Evolutionary conservation across 2,113 vertebrate species (phyloP).

Genomic region (Cichladusa arquata): DNA sequence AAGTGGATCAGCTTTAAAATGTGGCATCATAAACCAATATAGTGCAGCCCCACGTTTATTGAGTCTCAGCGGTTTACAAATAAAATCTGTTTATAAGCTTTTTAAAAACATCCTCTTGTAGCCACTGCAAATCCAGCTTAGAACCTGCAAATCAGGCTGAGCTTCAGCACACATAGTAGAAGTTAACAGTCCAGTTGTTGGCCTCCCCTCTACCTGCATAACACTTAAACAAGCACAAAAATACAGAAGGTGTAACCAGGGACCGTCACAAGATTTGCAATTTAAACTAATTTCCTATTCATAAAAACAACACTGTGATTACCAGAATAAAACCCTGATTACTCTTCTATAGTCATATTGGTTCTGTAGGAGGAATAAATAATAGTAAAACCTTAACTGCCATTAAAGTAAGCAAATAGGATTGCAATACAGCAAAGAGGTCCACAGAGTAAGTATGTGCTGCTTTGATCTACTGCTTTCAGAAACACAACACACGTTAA

Average conservation of each 20-base stretch:
- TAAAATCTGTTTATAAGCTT: not conserved
- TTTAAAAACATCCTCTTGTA: not conserved
- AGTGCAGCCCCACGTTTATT: not conserved
- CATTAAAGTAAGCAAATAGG: conserved; percentile 17
- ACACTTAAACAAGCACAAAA: not conserved
- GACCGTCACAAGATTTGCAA: not conserved
- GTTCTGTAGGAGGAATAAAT: not conserved
- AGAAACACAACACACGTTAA: conserved; percentile 32
- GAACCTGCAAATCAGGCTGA: not conserved
- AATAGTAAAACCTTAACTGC: conserved; percentile 27
- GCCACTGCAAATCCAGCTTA: not conserved
- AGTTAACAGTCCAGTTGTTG: not conserved
- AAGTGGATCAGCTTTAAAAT: not conserved
- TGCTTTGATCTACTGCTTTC: conserved; percentile 50
- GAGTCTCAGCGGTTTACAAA: not conserved
- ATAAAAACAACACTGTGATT: not conserved
- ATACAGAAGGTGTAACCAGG: not conserved
- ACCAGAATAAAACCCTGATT: not conserved
- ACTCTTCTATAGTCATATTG: not conserved
- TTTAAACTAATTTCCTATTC: not conserved
- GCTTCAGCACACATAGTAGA: not conserved
- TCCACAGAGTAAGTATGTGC: not conserved
- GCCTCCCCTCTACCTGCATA: not conserved
- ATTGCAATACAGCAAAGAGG: not conserved
- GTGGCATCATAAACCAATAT: not conserved